These are phyloP conservation scores for Salticus scenicus DNA, from an alignment of 2,888 invertebrate genomes.

Conservation along the genomic window DNA sequence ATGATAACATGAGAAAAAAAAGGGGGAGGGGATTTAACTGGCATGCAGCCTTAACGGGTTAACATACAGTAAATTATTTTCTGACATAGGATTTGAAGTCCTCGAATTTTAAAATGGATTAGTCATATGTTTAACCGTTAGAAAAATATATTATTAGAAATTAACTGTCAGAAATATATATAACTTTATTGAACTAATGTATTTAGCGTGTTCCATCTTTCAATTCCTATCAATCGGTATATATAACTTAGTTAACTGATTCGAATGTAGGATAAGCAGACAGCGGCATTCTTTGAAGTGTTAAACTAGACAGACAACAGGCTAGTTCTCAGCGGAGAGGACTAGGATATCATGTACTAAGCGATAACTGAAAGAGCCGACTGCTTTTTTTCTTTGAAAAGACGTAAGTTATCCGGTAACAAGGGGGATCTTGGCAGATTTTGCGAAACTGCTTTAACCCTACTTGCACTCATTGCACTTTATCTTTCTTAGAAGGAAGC, in stretches of 20 bases:
- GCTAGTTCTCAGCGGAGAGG: not conserved
- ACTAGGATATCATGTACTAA: not conserved
- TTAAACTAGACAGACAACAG: slow-evolving; percentile 19
- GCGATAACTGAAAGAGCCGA: not conserved
- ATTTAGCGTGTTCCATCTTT: not conserved
- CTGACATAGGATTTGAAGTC: too few species aligned
- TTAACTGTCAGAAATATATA: not conserved
- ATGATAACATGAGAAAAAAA: too few species aligned
- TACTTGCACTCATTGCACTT: too few species aligned
- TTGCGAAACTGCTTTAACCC: not conserved
- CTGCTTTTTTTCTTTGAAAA: not conserved
- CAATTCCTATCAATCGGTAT: not conserved
- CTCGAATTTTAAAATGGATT: too few species aligned
- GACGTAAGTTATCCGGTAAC: not conserved
- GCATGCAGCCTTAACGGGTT: too few species aligned
- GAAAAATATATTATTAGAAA: too few species aligned
- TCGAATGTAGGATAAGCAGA: not conserved
- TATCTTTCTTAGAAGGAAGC: too few species aligned
- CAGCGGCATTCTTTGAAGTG: slow-evolving; percentile 20
- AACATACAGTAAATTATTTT: too few species aligned
- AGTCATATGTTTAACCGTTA: too few species aligned
- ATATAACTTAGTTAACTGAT: not conserved
- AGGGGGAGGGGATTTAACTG: too few species aligned
- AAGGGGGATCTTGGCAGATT: not conserved
- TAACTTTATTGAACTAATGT: not conserved